Evolutionary conservation across 2,113 vertebrate species (phyloP), one percentile per base, ranked within the genome.

Genomic region (Struthio camelus): DNA sequence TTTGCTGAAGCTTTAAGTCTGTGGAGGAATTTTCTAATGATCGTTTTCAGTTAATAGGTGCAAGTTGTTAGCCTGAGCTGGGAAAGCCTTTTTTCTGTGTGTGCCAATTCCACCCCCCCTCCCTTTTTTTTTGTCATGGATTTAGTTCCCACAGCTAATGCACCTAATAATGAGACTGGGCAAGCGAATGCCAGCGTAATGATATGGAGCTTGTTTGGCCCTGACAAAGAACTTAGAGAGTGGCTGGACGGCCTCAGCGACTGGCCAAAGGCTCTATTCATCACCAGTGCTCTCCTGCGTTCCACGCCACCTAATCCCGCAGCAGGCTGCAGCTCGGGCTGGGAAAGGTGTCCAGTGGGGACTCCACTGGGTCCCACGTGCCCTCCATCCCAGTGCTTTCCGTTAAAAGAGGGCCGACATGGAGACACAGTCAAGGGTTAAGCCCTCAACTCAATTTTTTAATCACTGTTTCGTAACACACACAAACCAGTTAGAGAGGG

Each of bases 61-160:
- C 97, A 97, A 98, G 96, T 97, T 96, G 97, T 98, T 97, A 97
- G 97, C 95, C 82, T 94, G 97, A 97, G 97, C 97, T 94, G 95
- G 96, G 96, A 97, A 97, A 97, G 96, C 80, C 93, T 89, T 97
- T 96, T 97, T 97, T 96, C 94, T 93, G 62, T 58, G 86, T 53
- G 95, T 97, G 98, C 96, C 98, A 98, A 96, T 95, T 97, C 96
- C 96, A 93, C 95, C 96, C 89, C 87, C 96, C 85, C 73, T 71
- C 51, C 24, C 50, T 96, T 97, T 97, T 95, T 96, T 97, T 97
- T 86, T 96, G 76, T 97, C 95, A 97, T 97, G 97, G 96, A 94
- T 98, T 98, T 97, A 82, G 97, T 98, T 98, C 97, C 97, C 98
- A 98, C 98, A 98, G 96, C 97, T 97, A 97, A 98, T 95, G 96